Conservation (phyloP, 1,140 invertebrate genomes). For the Heliconius congener region DNA sequence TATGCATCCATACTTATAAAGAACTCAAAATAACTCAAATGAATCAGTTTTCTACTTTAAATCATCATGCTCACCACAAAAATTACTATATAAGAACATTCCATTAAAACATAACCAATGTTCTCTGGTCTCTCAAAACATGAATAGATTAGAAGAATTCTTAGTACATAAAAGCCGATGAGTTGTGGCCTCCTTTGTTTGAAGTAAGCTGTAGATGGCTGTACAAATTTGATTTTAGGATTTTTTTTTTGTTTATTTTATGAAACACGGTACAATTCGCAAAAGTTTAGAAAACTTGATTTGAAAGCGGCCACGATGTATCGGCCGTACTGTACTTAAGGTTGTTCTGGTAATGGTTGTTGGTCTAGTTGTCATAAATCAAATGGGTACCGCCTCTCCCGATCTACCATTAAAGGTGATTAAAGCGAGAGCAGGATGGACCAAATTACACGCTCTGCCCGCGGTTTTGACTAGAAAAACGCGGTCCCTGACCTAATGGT, state of each 20-base stretch:
- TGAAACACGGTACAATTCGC: too few relatives aligned
- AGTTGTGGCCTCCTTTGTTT: too few relatives aligned
- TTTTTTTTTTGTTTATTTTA: too few relatives aligned
- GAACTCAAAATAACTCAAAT: not conserved
- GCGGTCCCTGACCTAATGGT: constrained; percentile 33
- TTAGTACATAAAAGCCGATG: not conserved
- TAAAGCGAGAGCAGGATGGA: constrained; percentile 70
- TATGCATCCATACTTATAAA: not conserved
- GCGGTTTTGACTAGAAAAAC: constrained; percentile 43
- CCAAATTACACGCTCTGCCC: constrained; percentile 64
- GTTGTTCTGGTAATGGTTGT: constrained; percentile 17
- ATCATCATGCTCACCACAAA: constrained; percentile 4
- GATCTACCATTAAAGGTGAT: constrained; percentile 66
- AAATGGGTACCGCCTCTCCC: constrained; percentile 45
- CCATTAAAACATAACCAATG: constrained; percentile 21
- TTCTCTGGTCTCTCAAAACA: constrained; percentile 1
- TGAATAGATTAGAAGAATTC: constrained; percentile 6
- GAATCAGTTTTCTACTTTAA: not conserved
- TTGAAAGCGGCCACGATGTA: too few relatives aligned
- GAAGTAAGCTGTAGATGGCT: too few relatives aligned
- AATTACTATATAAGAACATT: constrained; percentile 25
- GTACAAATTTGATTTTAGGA: too few relatives aligned
- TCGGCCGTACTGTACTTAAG: too few relatives aligned
- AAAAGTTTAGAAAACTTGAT: too few relatives aligned
- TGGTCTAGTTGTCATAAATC: constrained; percentile 34